phyloP scores from a whole-genome alignment of 2,888 invertebrate species.

The Lepidocyrtinus sp. region DNA sequence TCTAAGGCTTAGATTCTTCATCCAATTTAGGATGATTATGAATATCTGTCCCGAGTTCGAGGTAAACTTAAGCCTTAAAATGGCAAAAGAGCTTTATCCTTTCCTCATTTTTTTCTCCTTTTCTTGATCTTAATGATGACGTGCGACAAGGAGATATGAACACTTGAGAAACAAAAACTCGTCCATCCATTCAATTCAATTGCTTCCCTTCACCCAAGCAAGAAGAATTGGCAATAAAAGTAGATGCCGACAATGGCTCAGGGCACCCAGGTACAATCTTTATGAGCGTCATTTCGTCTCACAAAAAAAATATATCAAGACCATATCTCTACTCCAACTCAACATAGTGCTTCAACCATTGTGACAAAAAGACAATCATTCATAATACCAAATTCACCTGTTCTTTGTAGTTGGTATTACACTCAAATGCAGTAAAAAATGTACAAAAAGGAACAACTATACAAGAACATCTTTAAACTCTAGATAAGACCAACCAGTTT shows the following conservation, averaged over 20 bases:
- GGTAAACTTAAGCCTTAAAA: neutral
- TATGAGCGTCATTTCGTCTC: conserved; percentile 13
- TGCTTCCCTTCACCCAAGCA: neutral
- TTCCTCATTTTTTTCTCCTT: neutral
- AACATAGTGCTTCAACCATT: neutral
- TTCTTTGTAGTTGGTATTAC: neutral
- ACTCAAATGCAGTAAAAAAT: neutral
- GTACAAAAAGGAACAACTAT: neutral
- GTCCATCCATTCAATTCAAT: conserved; percentile 6
- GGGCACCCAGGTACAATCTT: conserved; percentile 10
- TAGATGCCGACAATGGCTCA: neutral
- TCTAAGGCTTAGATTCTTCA: neutral
- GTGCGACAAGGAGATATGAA: conserved; percentile 18
- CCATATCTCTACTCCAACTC: neutral
- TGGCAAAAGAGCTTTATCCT: neutral
- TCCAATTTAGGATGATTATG: conserved; percentile 14
- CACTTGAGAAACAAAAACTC: conserved; percentile 17
- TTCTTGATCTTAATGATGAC: conserved; percentile 17
- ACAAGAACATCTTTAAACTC: neutral
- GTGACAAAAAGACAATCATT: conserved; percentile 21
- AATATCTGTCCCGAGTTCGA: neutral
- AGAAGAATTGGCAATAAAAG: conserved; percentile 17
- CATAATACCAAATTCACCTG: conserved; percentile 6
- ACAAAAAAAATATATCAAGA: neutral
- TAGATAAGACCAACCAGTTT: conserved; percentile 10